A percentile compares a stretch with the other conserved stretches of the same genome.
Evolutionary conservation across 2,113 vertebrate species (phyloP).

Genomic region (Setophaga coronata): DNA sequence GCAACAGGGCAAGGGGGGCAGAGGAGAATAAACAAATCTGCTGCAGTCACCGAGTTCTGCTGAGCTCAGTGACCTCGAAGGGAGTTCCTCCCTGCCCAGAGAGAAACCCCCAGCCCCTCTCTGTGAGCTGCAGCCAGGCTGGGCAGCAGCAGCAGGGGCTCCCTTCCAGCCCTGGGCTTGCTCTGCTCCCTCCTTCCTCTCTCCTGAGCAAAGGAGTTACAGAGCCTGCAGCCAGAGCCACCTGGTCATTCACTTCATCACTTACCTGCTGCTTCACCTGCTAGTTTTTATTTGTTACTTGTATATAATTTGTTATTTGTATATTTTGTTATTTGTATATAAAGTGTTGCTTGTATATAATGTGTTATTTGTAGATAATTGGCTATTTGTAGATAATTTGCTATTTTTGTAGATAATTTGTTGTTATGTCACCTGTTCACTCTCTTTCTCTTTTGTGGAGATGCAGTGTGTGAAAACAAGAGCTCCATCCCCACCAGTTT

Average conservation of each 20-base stretch:
- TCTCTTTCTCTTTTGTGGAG: not conserved
- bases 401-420: no score
- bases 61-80: not conserved
- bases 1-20: not conserved
- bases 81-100: not conserved
- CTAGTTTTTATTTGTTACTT: not conserved
- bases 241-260: accelerated
- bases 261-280: not conserved
- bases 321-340: no score
- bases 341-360: no score
- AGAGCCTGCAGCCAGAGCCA: not conserved
- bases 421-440: not conserved
- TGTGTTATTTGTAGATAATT: no score
- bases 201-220: accelerated
- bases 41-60: not conserved
- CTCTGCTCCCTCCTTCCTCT: not conserved
- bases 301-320: no score
- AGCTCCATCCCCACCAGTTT: accelerated
- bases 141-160: not conserved
- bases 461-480: accelerated
- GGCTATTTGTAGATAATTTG: no score
- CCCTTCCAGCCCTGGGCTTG: accelerated
- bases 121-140: not conserved
- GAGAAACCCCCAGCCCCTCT: accelerated
- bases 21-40: not conserved